Base-by-base conservation (phyloP, 1,140 invertebrate genomes). In the Carposina sasakii region DNA sequence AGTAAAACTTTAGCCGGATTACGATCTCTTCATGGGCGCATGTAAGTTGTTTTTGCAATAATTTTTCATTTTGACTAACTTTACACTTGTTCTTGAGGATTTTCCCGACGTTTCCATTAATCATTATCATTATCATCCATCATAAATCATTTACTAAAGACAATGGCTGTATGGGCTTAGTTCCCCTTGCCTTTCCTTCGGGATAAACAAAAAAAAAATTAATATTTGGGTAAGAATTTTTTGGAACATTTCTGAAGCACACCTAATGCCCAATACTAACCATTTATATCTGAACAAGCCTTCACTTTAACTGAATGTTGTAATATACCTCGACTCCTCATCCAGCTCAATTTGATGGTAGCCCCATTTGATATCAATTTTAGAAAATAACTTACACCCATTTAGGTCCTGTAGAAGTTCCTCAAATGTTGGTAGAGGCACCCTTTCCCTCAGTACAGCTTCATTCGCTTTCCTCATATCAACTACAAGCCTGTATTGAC, bases 271-370 rank as follows among this genome's bases (percentile, higher is more conserved):
- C 37, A 62, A 60, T 16, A 53, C 42, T 13, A 63, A 37, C 28
- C 60, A 31, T 40, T 54, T 61, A 42, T 52, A 64, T n/a, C 52
- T 36, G 41, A 54, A 53, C 16, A 58, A 33, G 13, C 60, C 62
- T 24, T 39, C 42, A 19, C 31, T n/a, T 8, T 58, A 65, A 21
- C 55, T 67, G 23, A 64, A 57, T 3, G 45, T 53, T 28, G 57
- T 53, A 16, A 60, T 58, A 26, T 48, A 9, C 28, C 63, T 24
- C 22, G 49, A 54, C 12, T 53, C 40, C 19, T 52, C 63, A 33
- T 64, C 48, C 8, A 69, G 34, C 31, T 69, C 63, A 6, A 69
- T 10, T 39, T 70, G 62, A 48, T 69, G 51, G 34, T 59, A 70
- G 9, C 61, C 68, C 19, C 57, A 45, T 42, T 53, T 57, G 0